Evolutionary conservation across 2,797 vertebrate species (phyloP).

Genomic region (Enteromius unitaeniatus): DNA sequence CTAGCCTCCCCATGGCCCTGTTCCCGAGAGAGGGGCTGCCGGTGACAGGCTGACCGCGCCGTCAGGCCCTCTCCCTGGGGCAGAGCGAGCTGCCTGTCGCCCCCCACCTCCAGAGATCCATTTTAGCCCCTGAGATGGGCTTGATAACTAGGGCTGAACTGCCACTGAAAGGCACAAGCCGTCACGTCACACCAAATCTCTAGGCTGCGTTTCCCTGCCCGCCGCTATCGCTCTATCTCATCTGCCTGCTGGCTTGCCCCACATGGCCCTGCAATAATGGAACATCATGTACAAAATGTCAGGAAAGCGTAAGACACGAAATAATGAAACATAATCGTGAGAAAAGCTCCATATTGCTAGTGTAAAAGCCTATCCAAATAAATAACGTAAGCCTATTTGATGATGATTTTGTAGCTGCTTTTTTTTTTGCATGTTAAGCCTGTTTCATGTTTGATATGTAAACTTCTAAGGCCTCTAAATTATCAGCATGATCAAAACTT

Average conservation of each 20-base stretch:
- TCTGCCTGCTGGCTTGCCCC: constrained; percentile 63
- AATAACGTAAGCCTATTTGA: not conserved
- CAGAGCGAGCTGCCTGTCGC: constrained; percentile 70
- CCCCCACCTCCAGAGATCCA: constrained; percentile 68
- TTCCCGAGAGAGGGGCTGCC: constrained; percentile 15
- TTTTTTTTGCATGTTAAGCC: not conserved
- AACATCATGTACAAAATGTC: constrained; percentile 60
- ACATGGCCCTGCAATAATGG: constrained; percentile 52
- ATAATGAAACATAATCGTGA: constrained; percentile 49
- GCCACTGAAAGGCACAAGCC: constrained; percentile 70
- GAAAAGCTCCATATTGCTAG: constrained; percentile 20
- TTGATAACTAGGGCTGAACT: constrained; percentile 72
- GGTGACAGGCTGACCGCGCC: constrained; percentile 82
- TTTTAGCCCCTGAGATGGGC: constrained; percentile 68
- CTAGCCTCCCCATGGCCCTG: constrained; percentile 15
- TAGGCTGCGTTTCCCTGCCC: constrained; percentile 53
- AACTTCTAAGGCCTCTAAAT: not conserved
- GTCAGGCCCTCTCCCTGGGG: constrained; percentile 80
- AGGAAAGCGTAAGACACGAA: constrained; percentile 56
- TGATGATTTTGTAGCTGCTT: not conserved
- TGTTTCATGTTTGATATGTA: not conserved
- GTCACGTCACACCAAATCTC: constrained; percentile 66
- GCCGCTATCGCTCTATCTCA: constrained; percentile 68
- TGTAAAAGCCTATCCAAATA: not conserved
- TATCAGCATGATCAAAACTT: not conserved